Conservation (phyloP, 1,140 invertebrate species). For the Neomicropteryx cornuta region DNA sequence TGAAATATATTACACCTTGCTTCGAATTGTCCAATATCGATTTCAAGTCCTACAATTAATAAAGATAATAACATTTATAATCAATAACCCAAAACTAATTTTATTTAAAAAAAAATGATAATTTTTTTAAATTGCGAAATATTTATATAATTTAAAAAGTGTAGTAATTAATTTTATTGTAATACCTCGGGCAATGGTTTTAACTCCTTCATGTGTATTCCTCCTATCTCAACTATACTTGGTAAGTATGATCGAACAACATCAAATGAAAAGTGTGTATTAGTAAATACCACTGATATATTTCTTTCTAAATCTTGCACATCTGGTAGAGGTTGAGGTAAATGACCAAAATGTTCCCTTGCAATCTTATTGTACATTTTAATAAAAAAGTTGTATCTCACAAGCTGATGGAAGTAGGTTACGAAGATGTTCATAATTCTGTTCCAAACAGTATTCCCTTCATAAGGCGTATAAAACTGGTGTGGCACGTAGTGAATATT, state of each 20-base stretch:
- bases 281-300: slow-evolving; percentile 23
- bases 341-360: slow-evolving; percentile 20
- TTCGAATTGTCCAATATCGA: slow-evolving; percentile 41
- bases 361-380: slow-evolving; percentile 21
- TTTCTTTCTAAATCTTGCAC: slow-evolving; percentile 24
- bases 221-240: slow-evolving; percentile 14
- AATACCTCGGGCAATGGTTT: slow-evolving; percentile 20
- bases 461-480: slow-evolving; percentile 18
- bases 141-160: not conserved
- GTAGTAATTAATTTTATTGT: not conserved
- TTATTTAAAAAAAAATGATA: not conserved
- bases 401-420: slow-evolving; percentile 10
- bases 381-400: slow-evolving; percentile 9
- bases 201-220: slow-evolving; percentile 11
- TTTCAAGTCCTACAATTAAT: no score
- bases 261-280: slow-evolving; percentile 19
- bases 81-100: no score
- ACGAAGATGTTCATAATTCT: slow-evolving; percentile 9
- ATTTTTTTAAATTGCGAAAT: slow-evolving; percentile 6
- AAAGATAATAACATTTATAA: no score
- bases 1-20: slow-evolving; percentile 51
- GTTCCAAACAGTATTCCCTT: slow-evolving; percentile 11
- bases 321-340: slow-evolving; percentile 19
- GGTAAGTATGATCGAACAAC: slow-evolving; percentile 11
- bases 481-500: slow-evolving; percentile 26